Evolutionary conservation across 1,140 invertebrate species (phyloP).

Genomic region (Saccostrea glomerata): DNA sequence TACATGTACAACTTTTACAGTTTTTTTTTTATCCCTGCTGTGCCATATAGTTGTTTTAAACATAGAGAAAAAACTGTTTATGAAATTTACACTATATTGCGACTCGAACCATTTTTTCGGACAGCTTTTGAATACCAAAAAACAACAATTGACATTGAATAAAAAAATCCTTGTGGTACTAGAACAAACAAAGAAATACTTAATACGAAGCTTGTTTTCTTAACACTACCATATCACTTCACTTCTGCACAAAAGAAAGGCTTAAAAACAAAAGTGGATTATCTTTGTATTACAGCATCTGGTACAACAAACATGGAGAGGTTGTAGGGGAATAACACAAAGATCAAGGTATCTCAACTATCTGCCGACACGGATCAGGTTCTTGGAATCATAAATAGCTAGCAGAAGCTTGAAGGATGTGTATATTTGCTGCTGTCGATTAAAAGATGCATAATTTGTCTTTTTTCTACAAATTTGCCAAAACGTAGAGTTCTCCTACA

Average conservation of each 20-base stretch:
- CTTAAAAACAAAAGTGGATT: not conserved
- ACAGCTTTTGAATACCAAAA: too few species aligned
- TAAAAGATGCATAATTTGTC: slow-evolving; percentile 9
- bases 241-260: not conserved
- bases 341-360: not conserved
- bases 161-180: not conserved
- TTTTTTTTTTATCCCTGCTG: too few species aligned
- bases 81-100: too few species aligned
- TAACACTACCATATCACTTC: not conserved
- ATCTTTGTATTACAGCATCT: not conserved
- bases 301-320: not conserved
- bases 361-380: not conserved
- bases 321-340: not conserved
- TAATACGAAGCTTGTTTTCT: not conserved
- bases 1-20: too few species aligned
- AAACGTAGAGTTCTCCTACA: not conserved
- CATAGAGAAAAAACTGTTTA: too few species aligned
- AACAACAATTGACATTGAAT: too few species aligned
- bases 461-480: not conserved
- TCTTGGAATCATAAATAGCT: not conserved
- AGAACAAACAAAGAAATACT: not conserved
- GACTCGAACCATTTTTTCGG: too few species aligned
- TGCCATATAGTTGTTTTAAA: too few species aligned
- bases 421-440: not conserved
- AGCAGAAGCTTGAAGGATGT: not conserved